Conservation (phyloP, 2,888 invertebrate genomes). For the Ochropleura leucogaster region DNA sequence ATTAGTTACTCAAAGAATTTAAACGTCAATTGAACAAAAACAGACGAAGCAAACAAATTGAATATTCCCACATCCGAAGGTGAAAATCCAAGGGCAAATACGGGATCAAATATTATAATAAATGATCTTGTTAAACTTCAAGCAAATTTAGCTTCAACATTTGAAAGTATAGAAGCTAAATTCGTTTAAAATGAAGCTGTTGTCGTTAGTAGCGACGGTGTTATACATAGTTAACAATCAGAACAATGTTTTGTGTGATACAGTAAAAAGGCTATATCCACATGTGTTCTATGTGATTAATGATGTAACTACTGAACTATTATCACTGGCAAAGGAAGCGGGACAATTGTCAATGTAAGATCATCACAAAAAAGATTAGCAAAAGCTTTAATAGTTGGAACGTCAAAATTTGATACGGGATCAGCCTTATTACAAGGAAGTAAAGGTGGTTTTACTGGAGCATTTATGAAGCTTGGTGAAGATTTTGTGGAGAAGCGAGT, state of each 20-base stretch:
- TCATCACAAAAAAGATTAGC: slow-evolving; percentile 77
- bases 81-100: slow-evolving; percentile 89
- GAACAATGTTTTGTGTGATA: slow-evolving; percentile 84
- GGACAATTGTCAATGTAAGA: slow-evolving; percentile 83
- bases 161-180: slow-evolving; percentile 62
- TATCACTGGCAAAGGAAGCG: slow-evolving; percentile 82
- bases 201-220: slow-evolving; percentile 79
- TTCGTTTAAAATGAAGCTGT: slow-evolving; percentile 62
- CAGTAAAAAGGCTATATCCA: slow-evolving; percentile 84
- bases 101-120: slow-evolving; percentile 81
- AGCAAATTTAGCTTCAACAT: slow-evolving; percentile 69
- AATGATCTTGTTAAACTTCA: slow-evolving; percentile 76
- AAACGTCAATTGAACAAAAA: slow-evolving; percentile 89
- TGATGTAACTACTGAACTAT: slow-evolving; percentile 86
- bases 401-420: not conserved
- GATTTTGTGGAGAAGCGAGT: slow-evolving; percentile 36
- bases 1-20: slow-evolving; percentile 86
- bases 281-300: slow-evolving; percentile 87
- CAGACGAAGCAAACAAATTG: slow-evolving; percentile 89
- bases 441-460: slow-evolving; percentile 68
- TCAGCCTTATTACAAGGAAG: slow-evolving; percentile 49
- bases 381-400: slow-evolving; percentile 36
- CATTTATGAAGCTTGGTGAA: slow-evolving; percentile 1
- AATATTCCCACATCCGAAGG: slow-evolving; percentile 89
- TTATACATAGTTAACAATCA: slow-evolving; percentile 85